These are phyloP conservation scores for Megalops atlanticus DNA, from an alignment of 2,113 vertebrate genomes.

Conservation along the genomic window DNA sequence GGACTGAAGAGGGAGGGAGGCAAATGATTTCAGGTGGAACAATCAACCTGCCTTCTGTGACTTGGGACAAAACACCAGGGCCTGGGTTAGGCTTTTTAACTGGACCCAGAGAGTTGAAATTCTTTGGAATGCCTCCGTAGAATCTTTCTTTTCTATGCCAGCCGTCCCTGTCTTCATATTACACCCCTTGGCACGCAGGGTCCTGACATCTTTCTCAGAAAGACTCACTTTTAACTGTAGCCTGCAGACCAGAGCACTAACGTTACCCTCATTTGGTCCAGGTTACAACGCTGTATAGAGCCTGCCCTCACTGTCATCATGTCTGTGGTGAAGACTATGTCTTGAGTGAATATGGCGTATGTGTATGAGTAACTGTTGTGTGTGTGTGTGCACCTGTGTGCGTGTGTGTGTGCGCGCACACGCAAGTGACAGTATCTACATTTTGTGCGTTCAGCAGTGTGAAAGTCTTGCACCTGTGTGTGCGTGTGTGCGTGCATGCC, in stretches of 20 bases:
- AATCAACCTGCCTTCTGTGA: no score
- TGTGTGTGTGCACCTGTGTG: neutral
- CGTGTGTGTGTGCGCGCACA: constrained; percentile 2
- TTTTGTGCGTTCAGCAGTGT: neutral
- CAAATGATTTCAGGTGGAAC: no score
- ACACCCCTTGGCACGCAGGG: neutral
- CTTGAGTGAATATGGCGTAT: no score
- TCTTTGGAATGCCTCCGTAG: neutral
- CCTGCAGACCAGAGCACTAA: neutral
- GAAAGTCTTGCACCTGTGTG: no score
- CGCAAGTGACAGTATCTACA: no score
- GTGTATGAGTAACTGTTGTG: neutral
- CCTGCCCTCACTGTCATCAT: neutral
- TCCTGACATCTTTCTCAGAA: neutral
- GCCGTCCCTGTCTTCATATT: neutral
- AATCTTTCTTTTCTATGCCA: neutral
- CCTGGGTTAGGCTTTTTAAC: neutral
- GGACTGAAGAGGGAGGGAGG: no score
- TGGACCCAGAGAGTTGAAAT: neutral
- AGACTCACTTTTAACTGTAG: neutral
- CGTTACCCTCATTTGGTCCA: neutral
- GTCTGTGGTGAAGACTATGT: neutral
- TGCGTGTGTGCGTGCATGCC: neutral
- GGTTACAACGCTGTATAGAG: neutral
- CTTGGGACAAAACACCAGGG: neutral